A percentile compares a stretch with the other conserved stretches of the same genome.
These are phyloP conservation scores for Cephus pygmeus DNA, from an alignment of 2,888 invertebrate species.

Conservation along the genomic window DNA sequence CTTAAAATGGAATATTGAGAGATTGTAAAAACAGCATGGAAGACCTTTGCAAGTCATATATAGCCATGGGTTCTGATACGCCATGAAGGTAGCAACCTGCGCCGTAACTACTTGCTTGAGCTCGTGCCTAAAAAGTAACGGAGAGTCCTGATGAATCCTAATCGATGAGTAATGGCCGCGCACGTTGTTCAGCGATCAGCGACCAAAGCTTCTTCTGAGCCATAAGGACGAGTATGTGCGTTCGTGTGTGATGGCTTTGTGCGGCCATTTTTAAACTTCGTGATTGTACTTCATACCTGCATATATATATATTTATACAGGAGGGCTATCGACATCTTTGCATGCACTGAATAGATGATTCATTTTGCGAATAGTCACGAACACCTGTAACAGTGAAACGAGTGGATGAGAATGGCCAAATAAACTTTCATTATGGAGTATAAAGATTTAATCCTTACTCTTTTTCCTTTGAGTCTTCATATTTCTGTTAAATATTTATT, in stretches of 20 bases:
- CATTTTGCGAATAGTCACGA: not conserved
- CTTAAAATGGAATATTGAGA: not conserved
- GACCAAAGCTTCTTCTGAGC: slow-evolving; percentile 17
- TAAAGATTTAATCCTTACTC: not conserved
- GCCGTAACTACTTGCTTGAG: not conserved
- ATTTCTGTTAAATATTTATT: not conserved
- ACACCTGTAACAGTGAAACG: not conserved
- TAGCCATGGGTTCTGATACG: not conserved
- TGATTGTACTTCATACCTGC: not conserved
- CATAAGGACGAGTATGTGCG: not conserved
- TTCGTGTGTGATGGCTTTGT: not conserved
- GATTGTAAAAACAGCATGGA: not conserved
- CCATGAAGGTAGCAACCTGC: not conserved
- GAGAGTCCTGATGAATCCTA: slow-evolving; percentile 39
- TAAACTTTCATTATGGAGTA: not conserved
- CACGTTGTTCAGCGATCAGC: slow-evolving; percentile 22
- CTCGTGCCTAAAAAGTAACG: slow-evolving; percentile 37
- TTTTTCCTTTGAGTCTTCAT: not conserved
- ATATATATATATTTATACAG: not conserved
- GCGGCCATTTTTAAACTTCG: not conserved
- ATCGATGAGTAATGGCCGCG: slow-evolving; percentile 33
- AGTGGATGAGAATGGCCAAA: not conserved
- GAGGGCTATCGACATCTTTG: not conserved
- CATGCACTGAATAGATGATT: not conserved
- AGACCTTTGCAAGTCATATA: not conserved